These are phyloP conservation scores for Amphipoea lucens DNA, from an alignment of 2,888 invertebrate species.

Conservation along the genomic window DNA sequence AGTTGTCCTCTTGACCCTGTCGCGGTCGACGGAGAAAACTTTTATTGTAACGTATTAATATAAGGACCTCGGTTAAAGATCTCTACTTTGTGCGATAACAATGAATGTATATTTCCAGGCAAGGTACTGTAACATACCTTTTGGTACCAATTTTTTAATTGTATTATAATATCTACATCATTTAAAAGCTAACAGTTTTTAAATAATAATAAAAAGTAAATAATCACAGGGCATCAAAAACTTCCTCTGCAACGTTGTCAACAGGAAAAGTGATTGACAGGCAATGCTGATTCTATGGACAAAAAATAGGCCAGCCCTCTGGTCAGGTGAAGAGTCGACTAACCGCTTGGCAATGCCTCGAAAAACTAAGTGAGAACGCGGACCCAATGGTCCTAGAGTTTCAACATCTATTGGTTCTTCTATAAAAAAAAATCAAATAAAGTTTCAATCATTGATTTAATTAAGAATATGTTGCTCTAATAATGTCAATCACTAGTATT, in stretches of 20 bases:
- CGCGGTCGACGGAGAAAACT: constrained; percentile 29
- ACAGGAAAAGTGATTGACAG: background rate
- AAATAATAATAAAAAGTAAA: background rate
- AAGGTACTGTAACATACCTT: background rate
- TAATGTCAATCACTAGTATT: constrained; percentile 47
- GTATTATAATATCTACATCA: no score
- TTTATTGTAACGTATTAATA: constrained; percentile 28
- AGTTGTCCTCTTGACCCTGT: constrained; percentile 40
- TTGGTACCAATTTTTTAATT: background rate
- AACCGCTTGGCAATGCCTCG: background rate
- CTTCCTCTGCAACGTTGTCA: background rate
- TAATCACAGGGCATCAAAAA: background rate
- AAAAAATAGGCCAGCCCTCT: background rate
- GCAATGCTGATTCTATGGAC: background rate
- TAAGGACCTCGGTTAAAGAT: constrained; percentile 38
- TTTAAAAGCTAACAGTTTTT: background rate
- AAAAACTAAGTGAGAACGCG: background rate
- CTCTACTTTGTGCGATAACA: constrained; percentile 21
- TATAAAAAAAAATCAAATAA: background rate
- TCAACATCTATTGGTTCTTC: background rate
- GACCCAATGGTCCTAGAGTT: background rate
- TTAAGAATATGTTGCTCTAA: constrained; percentile 29
- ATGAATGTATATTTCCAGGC: constrained; percentile 24
- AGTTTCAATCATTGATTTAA: constrained; percentile 15
- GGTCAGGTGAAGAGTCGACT: background rate